Evolutionary conservation across 2,113 vertebrate species (phyloP).

Genomic region (Corythoichthys haematopterus): DNA sequence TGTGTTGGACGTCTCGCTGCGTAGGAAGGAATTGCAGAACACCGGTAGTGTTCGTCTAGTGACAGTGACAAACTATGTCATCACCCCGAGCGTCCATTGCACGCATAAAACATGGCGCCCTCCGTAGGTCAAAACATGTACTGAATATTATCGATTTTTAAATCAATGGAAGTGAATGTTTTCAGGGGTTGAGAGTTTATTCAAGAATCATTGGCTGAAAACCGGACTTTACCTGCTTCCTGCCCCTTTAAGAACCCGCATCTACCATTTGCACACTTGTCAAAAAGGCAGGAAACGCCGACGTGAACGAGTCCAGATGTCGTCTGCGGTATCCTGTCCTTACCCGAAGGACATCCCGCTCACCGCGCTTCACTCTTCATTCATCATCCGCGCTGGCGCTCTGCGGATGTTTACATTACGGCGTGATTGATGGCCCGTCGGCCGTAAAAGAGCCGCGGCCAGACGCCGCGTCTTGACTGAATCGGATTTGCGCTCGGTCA

Average conservation of each 20-base stretch:
- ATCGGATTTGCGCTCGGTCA: background rate
- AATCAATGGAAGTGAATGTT: too few species aligned
- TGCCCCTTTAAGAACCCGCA: background rate
- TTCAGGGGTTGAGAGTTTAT: too few species aligned
- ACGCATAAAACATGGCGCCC: too few species aligned
- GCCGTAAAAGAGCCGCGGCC: background rate
- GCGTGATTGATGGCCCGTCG: background rate
- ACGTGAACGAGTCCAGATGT: slow-evolving; percentile 2
- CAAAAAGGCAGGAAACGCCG: background rate
- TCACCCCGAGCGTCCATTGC: too few species aligned
- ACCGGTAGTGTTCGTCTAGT: too few species aligned
- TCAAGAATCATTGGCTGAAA: too few species aligned
- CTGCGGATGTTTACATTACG: background rate
- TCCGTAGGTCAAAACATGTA: too few species aligned
- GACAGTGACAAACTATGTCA: too few species aligned
- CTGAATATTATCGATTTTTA: too few species aligned
- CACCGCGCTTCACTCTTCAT: background rate
- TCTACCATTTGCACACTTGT: background rate
- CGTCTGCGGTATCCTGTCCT: background rate
- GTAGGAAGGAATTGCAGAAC: too few species aligned
- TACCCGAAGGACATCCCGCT: slow-evolving; percentile 1
- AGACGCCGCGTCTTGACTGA: background rate
- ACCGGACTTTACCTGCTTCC: too few species aligned
- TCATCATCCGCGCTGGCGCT: background rate
- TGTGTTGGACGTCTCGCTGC: too few species aligned